A percentile compares a stretch with the other conserved stretches of the same genome.
These are phyloP conservation scores for Ahaetulla prasina DNA, from an alignment of 2,113 vertebrate species.

Conservation along the genomic window DNA sequence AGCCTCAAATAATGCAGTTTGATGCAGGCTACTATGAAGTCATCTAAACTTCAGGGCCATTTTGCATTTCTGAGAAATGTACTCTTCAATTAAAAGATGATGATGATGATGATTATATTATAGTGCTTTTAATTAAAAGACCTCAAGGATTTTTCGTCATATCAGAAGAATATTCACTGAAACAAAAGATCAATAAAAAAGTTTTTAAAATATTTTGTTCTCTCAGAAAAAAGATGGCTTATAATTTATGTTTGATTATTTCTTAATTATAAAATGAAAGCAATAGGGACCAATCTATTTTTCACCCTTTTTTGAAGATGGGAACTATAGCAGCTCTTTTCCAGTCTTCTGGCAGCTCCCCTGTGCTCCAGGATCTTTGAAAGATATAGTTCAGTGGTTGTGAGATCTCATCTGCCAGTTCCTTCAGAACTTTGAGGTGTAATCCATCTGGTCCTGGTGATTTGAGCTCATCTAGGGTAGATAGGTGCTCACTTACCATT, in stretches of 20 bases:
- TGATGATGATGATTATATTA: too few relatives aligned
- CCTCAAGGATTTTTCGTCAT: neutral
- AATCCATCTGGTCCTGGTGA: too few relatives aligned
- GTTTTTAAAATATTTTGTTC: neutral
- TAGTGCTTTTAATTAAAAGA: neutral
- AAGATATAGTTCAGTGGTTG: too few relatives aligned
- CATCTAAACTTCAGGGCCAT: constrained; percentile 12
- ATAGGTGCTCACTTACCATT: too few relatives aligned
- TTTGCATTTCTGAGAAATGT: constrained; percentile 8
- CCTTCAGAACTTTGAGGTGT: too few relatives aligned
- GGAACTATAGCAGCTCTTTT: too few relatives aligned
- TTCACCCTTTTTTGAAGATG: too few relatives aligned
- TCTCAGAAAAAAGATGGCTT: neutral
- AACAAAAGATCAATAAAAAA: neutral
- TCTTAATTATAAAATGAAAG: neutral
- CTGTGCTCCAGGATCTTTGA: too few relatives aligned
- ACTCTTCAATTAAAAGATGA: neutral
- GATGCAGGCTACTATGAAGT: neutral
- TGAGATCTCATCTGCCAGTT: too few relatives aligned
- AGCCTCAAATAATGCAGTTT: neutral
- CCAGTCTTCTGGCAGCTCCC: too few relatives aligned
- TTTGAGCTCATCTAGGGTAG: too few relatives aligned
- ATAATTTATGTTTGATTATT: neutral
- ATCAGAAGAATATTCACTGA: neutral
- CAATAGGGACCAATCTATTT: neutral